Evolutionary conservation across 2,888 invertebrate genomes (phyloP).

Genomic region (Eulithis prunata): DNA sequence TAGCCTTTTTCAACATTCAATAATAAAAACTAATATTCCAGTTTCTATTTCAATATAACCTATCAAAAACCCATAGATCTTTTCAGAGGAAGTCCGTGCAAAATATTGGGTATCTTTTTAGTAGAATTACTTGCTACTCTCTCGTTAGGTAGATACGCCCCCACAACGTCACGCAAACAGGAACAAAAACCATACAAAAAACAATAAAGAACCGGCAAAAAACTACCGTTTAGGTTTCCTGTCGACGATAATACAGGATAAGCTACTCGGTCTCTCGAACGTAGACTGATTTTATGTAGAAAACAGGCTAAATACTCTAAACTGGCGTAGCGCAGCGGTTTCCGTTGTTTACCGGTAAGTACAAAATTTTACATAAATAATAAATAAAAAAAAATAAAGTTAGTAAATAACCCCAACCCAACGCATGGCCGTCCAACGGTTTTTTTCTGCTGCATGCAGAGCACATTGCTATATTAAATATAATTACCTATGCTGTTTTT

Average conservation of each 20-base stretch:
- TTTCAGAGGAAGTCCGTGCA: conserved; percentile 10
- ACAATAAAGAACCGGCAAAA: conserved; percentile 63
- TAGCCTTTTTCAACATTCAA: no score
- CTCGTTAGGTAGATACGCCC: conserved; percentile 29
- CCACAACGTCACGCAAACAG: conserved; percentile 54
- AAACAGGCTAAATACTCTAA: neutral
- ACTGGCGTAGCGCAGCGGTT: no score
- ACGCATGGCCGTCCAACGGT: no score
- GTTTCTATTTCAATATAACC: neutral
- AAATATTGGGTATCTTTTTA: conserved; percentile 10
- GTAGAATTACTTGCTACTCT: conserved; percentile 18
- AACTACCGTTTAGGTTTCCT: conserved; percentile 66
- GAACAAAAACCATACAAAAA: conserved; percentile 62
- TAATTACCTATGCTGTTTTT: no score
- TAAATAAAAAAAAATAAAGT: no score
- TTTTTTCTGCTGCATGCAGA: no score
- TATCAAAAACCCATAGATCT: conserved; percentile 33
- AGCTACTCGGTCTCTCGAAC: conserved; percentile 56
- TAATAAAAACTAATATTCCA: no score
- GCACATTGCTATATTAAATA: no score
- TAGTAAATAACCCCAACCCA: no score
- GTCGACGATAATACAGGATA: conserved; percentile 43
- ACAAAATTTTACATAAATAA: no score
- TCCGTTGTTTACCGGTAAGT: no score
- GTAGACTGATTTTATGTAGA: conserved; percentile 3